These are phyloP conservation scores for Sinotaia quadrata DNA, from an alignment of 2,888 invertebrate genomes.

Conservation along the genomic window DNA sequence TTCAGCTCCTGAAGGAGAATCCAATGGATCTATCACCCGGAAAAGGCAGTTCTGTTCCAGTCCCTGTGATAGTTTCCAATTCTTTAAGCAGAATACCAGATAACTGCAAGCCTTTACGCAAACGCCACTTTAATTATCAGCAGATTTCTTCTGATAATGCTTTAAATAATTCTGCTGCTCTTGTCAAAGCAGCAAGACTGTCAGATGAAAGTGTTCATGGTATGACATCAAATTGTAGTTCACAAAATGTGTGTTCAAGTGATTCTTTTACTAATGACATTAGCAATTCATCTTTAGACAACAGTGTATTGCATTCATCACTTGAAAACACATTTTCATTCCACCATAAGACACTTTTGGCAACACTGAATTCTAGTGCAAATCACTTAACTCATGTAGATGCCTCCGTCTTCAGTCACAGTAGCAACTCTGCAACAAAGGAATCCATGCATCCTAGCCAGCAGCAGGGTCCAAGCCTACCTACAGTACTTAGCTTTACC, in stretches of 20 bases:
- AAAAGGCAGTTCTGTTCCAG: background rate
- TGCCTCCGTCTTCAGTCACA: background rate
- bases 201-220: background rate
- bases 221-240: background rate
- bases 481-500: background rate
- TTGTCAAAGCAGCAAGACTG: too few species aligned
- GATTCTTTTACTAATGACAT: background rate
- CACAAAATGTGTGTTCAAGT: background rate
- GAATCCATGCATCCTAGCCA: background rate
- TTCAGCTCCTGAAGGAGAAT: conserved; percentile 48
- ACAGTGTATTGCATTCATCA: background rate
- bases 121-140: conserved; percentile 14
- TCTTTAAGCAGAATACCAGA: conserved; percentile 21
- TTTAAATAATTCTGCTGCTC: too few species aligned
- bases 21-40: conserved; percentile 25
- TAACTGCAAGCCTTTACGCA: conserved; percentile 24
- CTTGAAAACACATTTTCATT: background rate
- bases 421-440: background rate
- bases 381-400: too few species aligned
- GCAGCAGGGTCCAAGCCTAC: too few species aligned
- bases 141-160: too few species aligned
- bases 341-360: background rate
- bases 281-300: background rate
- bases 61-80: conserved; percentile 19
- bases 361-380: background rate